Evolutionary conservation across 2,113 vertebrate species (phyloP), one percentile per base, ranked within the genome.

Genomic region (Gopherus flavomarginatus): DNA sequence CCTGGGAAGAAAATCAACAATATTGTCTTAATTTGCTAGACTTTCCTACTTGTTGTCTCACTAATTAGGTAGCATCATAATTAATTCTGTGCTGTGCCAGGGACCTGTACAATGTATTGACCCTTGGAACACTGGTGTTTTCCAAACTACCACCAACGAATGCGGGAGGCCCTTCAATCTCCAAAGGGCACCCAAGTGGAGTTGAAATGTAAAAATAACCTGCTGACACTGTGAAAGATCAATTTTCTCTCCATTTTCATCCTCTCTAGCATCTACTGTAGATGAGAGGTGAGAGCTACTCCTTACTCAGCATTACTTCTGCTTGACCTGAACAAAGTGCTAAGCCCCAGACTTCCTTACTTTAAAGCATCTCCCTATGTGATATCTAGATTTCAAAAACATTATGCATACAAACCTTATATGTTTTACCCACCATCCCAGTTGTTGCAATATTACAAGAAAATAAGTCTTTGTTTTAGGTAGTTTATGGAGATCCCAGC

Each of bases 41-140:
- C 8, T 75, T 19, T 82, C 85, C 85, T 44, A 0, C 4, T 10
- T 50, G 52, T 49, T 42, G 72, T 65, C n/a, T n/a, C 42, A 91
- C 83, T 82, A 53, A 6, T 0, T 53, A 49, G 49, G 49, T 49
- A 49, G 49, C 49, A 49, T 49, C 11, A 49, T 49, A 49, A 49
- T 12, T 49, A 49, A 49, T 49, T 49, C 49, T 49, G 49, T 49
- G 49, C 49, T 49, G 11, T 12, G 49, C 49, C 11, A 49, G 11
- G 49, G 3, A 49, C 49, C 49, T 49, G 49, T 49, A 75, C 85
- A 84, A 0, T 0, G 0, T 0, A 65, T 0, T 1, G 85, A 35
- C 6, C 2, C 27, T 42, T 13, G 47, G 85, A 21, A 19, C 50
- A 11, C 47, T 49, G 44, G 78, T 31, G 8, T 52, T 52, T 11